phyloP scores from a whole-genome alignment of 2,888 invertebrate species.

The Chaetoderma sp. region DNA sequence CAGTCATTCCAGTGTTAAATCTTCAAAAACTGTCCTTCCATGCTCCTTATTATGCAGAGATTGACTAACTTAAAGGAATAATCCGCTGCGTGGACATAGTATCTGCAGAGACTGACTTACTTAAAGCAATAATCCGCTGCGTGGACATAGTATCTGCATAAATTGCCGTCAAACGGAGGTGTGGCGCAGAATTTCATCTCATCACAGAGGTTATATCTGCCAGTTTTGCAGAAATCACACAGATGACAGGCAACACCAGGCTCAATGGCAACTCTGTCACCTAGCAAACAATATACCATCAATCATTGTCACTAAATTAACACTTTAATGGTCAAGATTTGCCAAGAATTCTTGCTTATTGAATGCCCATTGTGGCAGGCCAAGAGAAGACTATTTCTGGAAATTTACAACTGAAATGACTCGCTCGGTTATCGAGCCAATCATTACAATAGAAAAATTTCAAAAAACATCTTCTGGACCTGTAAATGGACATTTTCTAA shows the following conservation, averaged over 20 bases:
- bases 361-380: neutral
- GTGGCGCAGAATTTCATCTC: slow-evolving; percentile 94
- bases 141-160: slow-evolving; percentile 88
- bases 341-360: neutral
- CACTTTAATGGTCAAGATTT: neutral
- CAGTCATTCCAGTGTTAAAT: too few species aligned
- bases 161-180: slow-evolving; percentile 91
- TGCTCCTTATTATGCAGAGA: too few species aligned
- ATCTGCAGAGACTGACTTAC: slow-evolving; percentile 74
- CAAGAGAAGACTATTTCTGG: too few species aligned
- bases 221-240: slow-evolving; percentile 88
- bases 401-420: too few species aligned
- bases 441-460: too few species aligned
- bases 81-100: slow-evolving; percentile 84
- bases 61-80: slow-evolving; percentile 72
- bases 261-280: slow-evolving; percentile 94
- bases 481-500: too few species aligned
- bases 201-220: slow-evolving; percentile 90
- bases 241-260: slow-evolving; percentile 87
- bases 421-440: too few species aligned
- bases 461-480: too few species aligned
- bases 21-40: too few species aligned
- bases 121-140: slow-evolving; percentile 75
- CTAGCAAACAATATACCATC: slow-evolving; percentile 69
- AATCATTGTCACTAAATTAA: too few species aligned